Conservation (phyloP, 2,113 vertebrate genomes). For the Dipodomys spectabilis region DNA sequence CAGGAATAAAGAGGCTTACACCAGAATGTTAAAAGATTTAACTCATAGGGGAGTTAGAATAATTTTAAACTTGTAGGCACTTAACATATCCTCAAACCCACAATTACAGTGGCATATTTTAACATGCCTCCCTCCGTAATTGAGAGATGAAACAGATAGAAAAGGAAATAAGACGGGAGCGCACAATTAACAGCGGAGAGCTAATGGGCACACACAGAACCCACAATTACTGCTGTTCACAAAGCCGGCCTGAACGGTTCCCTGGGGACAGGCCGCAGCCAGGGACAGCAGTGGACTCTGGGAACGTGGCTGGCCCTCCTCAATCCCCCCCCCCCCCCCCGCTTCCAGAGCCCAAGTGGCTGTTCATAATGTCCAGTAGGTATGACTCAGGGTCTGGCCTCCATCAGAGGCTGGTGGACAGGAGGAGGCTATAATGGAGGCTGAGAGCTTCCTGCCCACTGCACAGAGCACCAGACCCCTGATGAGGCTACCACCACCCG, state of each 20-base stretch:
- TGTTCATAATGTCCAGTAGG: background rate
- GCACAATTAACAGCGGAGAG: constrained; percentile 43
- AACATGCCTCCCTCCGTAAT: background rate
- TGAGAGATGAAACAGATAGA: background rate
- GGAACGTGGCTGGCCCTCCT: background rate
- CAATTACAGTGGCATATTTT: constrained; percentile 40
- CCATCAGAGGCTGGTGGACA: background rate
- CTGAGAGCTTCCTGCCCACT: too few species aligned
- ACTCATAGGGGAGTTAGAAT: constrained; percentile 11
- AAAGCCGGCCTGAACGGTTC: background rate
- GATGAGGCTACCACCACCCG: too few species aligned
- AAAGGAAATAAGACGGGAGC: background rate
- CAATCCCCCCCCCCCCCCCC: too few species aligned
- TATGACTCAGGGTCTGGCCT: background rate
- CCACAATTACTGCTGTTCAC: background rate
- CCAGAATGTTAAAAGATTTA: constrained; percentile 8
- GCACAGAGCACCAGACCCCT: too few species aligned
- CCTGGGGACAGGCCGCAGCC: too few species aligned
- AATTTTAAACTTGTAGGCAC: constrained; percentile 46
- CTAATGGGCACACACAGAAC: constrained; percentile 28
- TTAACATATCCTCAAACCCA: background rate
- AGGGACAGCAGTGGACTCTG: background rate
- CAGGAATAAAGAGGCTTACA: constrained; percentile 8
- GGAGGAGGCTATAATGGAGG: too few species aligned
- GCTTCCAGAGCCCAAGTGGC: background rate